Evolutionary conservation across 2,113 vertebrate species (phyloP), one percentile per base, ranked within the genome.

Genomic region (Paracanthobrama guichenoti): DNA sequence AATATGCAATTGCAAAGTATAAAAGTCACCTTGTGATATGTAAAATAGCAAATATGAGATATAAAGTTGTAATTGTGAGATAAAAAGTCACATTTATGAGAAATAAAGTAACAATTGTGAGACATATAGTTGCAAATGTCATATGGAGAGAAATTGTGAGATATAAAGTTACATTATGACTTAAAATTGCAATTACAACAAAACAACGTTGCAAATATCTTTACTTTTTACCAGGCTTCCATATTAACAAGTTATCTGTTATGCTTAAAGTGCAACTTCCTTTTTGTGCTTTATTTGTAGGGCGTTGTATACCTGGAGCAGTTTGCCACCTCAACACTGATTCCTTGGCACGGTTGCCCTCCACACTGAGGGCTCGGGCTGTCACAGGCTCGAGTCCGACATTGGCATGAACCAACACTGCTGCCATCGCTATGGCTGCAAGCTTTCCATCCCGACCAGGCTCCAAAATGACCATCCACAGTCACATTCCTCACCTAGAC

Each of bases 271-370:
- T 39, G 64, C 35, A 20, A 4, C 8, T 39, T 69, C 14, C 59
- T 81, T 8, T 69, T 35, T 77, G 35, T 69, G 24, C 26, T 42
- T 69, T 11, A 48, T 84, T 6, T 79, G n/a, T 86, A 69, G 18
- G 77, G 28, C 0, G 10, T 26, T 35, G 20, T 39, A 57, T 92
- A 99, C 98, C 98, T 97, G 91, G 98, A 99, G 76, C 98, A 99
- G 93, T 99, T 99, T 85, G 96, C 92, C 18, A 98, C 97, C 90
- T 99, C 97, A 88, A 97, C 92, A 6, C 94, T 95, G 86, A 95
- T 95, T 46, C 97, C 98, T 20, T 95, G 92, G 67, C 97, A 98
- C n/a, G 91, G 93, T 92, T 95, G 95, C 0, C 98, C 98, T 0
- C 97, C 98, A 66, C 98, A 99, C 88, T 94, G 96, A 2, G 97